phyloP scores from a whole-genome alignment of 2,113 vertebrate genomes.

The Oenanthe melanoleuca region DNA sequence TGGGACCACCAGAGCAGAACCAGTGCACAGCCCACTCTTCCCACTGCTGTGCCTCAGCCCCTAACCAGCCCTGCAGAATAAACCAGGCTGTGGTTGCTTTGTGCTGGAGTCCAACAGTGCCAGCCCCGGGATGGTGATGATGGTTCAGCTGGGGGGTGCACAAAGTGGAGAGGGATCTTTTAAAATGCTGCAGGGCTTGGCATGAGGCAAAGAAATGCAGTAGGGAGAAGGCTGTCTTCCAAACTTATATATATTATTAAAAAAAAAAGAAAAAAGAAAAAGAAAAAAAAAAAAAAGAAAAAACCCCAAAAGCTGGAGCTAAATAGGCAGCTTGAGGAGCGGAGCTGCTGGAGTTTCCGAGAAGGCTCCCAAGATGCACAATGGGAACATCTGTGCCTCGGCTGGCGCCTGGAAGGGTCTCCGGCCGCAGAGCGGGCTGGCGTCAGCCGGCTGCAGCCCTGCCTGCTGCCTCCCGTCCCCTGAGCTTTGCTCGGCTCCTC shows the following conservation, averaged over 20 bases:
- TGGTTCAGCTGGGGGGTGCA: fast-evolving
- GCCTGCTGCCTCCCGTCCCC: conserved; percentile 13
- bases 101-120: not conserved
- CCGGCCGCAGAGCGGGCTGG: conserved; percentile 58
- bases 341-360: conserved; percentile 60
- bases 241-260: not conserved
- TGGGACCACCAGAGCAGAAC: not conserved
- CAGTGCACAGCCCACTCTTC: not conserved
- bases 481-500: conserved; percentile 8
- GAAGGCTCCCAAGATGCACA: conserved; percentile 67
- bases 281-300: too few species aligned
- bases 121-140: not conserved
- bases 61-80: not conserved
- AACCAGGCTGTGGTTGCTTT: not conserved
- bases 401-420: conserved; percentile 64
- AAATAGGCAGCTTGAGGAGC: conserved; percentile 22
- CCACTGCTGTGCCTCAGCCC: not conserved
- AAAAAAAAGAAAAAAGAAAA: not conserved
- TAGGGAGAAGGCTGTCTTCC: not conserved
- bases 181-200: not conserved
- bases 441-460: conserved; percentile 52
- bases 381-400: conserved; percentile 70
- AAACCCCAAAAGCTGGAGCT: not conserved
- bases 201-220: not conserved
- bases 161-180: not conserved